Evolutionary conservation across 2,888 invertebrate species (phyloP).

Genomic region (Tenthredo distinguenda): DNA sequence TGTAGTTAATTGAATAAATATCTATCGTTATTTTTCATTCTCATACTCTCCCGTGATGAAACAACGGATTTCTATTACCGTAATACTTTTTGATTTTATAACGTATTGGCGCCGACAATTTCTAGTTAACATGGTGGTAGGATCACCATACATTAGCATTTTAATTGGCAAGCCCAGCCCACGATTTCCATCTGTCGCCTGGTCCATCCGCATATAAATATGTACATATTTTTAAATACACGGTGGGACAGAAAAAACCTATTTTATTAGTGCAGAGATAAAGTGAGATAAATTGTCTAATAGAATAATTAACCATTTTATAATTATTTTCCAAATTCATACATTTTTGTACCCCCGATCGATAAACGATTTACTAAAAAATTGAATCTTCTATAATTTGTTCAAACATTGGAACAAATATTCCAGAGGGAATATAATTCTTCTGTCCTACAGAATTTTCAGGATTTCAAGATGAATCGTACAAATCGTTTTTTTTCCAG

Average conservation of each 20-base stretch:
- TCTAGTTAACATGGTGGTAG: conserved; percentile 70
- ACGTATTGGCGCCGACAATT: conserved; percentile 66
- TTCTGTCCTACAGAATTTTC: too few relatives aligned
- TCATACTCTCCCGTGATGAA: background rate
- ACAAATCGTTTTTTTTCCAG: too few relatives aligned
- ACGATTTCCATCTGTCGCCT: conserved; percentile 48
- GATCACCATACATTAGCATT: conserved; percentile 76
- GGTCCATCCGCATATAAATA: conserved; percentile 64
- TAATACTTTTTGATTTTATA: conserved; percentile 63
- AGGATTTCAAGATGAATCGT: too few relatives aligned
- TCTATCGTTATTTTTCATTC: background rate
- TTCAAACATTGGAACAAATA: background rate
- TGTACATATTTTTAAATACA: conserved; percentile 58
- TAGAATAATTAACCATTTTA: background rate
- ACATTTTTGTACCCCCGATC: background rate
- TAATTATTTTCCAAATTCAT: background rate
- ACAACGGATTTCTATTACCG: conserved; percentile 18
- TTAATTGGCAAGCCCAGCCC: conserved; percentile 71
- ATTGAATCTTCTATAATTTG: background rate
- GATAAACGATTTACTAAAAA: background rate
- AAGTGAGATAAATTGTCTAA: background rate
- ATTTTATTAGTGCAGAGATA: background rate
- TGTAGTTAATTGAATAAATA: too few relatives aligned
- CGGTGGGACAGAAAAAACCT: background rate
- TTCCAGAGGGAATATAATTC: too few relatives aligned